Percentiles rank a stretch among this genome's conserved stretches.
Conservation (phyloP, 2,888 invertebrate species). For the Aphrophora alni region DNA sequence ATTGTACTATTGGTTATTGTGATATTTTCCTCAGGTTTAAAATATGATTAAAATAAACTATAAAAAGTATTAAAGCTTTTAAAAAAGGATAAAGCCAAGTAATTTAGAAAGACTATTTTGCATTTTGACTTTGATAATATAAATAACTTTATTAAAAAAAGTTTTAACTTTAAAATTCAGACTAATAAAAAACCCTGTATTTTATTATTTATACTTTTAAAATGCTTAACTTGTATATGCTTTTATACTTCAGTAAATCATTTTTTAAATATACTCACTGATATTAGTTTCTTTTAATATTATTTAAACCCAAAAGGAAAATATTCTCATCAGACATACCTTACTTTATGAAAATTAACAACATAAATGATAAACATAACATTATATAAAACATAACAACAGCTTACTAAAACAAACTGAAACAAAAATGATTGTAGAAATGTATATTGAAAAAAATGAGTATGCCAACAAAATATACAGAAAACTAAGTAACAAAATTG, state of each 20-base stretch:
- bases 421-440: background rate
- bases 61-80: too few species aligned
- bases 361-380: background rate
- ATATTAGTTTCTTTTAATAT: background rate
- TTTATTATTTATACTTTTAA: too few species aligned
- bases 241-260: too few species aligned
- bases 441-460: background rate
- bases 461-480: background rate
- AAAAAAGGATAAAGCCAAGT: too few species aligned
- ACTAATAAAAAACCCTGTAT: too few species aligned
- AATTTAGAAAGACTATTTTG: too few species aligned
- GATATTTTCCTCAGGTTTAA: background rate
- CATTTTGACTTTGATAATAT: too few species aligned
- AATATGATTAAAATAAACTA: too few species aligned
- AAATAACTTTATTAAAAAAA: too few species aligned
- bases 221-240: too few species aligned
- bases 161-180: too few species aligned
- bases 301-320: background rate
- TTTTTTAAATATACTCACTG: too few species aligned
- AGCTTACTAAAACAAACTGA: background rate
- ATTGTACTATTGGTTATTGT: background rate
- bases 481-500: slow-evolving; percentile 32
- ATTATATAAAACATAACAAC: background rate
- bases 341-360: background rate
- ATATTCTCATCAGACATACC: background rate